A percentile compares a stretch with the other conserved stretches of the same genome.
Evolutionary conservation across 2,113 vertebrate genomes (phyloP).

Genomic region (Apteryx owenii): DNA sequence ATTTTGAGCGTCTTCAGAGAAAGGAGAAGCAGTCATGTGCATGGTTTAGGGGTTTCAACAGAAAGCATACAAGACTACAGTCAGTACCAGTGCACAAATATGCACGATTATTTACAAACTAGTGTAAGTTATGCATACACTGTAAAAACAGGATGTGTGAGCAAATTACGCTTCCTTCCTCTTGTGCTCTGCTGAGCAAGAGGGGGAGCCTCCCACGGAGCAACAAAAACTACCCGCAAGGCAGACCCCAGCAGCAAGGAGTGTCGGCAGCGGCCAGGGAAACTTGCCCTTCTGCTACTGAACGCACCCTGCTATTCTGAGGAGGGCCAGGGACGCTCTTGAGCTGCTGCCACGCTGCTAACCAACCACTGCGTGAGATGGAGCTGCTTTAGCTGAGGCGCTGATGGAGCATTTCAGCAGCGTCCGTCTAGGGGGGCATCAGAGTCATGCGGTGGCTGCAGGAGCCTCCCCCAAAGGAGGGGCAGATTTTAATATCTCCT

Average conservation of each 20-base stretch:
- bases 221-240: accelerated
- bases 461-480: background rate
- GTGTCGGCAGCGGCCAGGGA: background rate
- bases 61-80: background rate
- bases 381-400: background rate
- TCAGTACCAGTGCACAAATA: background rate
- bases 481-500: background rate
- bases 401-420: background rate
- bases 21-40: background rate
- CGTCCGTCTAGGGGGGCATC: background rate
- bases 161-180: background rate
- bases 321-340: background rate
- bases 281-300: accelerated
- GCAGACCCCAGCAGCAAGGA: background rate
- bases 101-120: background rate
- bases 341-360: background rate
- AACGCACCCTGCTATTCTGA: background rate
- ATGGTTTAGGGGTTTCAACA: accelerated
- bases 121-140: background rate
- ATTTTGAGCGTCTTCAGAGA: background rate
- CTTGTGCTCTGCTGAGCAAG: background rate
- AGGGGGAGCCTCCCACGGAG: background rate
- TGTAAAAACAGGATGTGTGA: background rate
- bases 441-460: background rate
- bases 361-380: background rate